phyloP scores from a whole-genome alignment of 2,797 vertebrate species.

The Intellagama lesueurii region DNA sequence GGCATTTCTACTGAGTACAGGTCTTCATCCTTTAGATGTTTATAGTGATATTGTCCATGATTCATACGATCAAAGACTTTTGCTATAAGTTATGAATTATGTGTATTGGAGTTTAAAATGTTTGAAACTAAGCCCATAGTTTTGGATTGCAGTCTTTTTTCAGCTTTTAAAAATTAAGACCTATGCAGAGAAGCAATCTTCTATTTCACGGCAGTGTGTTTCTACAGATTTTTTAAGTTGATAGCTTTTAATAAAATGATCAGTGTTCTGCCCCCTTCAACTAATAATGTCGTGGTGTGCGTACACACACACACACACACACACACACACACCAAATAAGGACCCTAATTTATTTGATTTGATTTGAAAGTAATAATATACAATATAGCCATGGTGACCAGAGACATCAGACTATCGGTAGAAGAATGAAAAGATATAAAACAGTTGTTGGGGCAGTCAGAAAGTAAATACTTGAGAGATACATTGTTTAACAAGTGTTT shows the following conservation, averaged over 20 bases:
- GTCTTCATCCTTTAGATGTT: not conserved
- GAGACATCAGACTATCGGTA: slow-evolving; percentile 4
- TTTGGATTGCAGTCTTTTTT: not conserved
- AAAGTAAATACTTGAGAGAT: not conserved
- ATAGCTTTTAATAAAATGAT: not conserved
- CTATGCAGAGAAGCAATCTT: not conserved
- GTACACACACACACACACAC: too few relatives aligned
- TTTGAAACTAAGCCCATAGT: not conserved
- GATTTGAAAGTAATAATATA: too few relatives aligned
- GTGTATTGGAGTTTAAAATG: not conserved
- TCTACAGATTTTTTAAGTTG: not conserved
- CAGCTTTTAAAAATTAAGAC: not conserved
- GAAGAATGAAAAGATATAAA: not conserved
- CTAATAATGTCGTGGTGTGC: not conserved
- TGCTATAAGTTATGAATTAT: not conserved
- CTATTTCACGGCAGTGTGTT: not conserved
- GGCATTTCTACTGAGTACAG: not conserved
- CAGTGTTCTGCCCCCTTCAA: not conserved
- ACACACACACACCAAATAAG: too few relatives aligned
- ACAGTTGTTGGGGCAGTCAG: not conserved
- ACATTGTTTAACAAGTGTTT: not conserved
- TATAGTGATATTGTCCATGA: not conserved
- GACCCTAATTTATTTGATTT: too few relatives aligned
- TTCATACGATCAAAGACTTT: not conserved
- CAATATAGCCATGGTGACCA: slow-evolving; percentile 15